These are phyloP conservation scores for Spodoptera frugiperda DNA, from an alignment of 1,140 invertebrate genomes.

Conservation along the genomic window DNA sequence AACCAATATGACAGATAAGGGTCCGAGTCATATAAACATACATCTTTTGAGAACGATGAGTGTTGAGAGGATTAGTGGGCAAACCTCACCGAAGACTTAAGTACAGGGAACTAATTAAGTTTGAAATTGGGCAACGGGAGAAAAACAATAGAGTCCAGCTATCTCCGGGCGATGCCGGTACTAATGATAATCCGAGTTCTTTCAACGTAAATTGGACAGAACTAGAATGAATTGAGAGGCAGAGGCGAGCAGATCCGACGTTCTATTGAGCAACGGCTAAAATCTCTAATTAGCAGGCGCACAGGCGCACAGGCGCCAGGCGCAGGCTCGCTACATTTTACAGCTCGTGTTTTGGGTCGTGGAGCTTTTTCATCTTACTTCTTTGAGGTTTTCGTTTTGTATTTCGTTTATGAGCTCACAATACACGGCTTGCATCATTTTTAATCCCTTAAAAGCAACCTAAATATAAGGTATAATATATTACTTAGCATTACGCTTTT, in stretches of 20 bases:
- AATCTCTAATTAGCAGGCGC: conserved; percentile 27
- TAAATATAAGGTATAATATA: not conserved
- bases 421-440: not conserved
- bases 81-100: not conserved
- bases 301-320: not conserved
- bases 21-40: conserved; percentile 1
- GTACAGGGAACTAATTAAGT: conserved; percentile 11
- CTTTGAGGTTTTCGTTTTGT: conserved; percentile 17
- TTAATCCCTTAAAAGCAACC: not conserved
- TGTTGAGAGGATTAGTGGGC: not conserved
- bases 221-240: conserved; percentile 7
- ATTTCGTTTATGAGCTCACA: conserved; percentile 14
- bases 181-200: not conserved
- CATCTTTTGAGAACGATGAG: not conserved
- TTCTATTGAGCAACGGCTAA: conserved; percentile 12
- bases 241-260: conserved; percentile 1
- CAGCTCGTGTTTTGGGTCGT: conserved; percentile 15
- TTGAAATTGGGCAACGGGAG: not conserved
- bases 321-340: conserved; percentile 12
- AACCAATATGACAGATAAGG: conserved; percentile 22
- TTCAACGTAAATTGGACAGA: conserved; percentile 18
- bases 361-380: conserved; percentile 14
- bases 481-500: too few species aligned
- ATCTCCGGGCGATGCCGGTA: not conserved
- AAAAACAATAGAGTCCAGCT: not conserved